Conservation (phyloP, 1,140 invertebrate genomes). For the Camponotus vicinus region DNA sequence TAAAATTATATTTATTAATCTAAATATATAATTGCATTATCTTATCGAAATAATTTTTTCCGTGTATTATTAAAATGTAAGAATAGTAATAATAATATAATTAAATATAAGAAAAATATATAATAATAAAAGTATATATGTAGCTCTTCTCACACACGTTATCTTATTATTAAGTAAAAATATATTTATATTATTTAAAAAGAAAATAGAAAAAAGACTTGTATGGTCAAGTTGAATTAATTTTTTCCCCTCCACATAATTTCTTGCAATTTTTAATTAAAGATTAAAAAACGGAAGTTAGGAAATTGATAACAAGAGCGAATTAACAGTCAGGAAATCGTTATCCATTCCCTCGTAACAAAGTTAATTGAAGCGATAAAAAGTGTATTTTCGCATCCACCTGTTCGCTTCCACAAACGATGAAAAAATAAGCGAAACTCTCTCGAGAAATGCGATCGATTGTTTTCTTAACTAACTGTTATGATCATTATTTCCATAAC, state of each 20-base stretch:
- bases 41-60: background rate
- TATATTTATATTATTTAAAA: background rate
- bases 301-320: conserved; percentile 10
- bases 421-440: conserved; percentile 35
- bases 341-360: background rate
- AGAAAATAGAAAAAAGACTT: background rate
- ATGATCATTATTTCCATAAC: conserved; percentile 39
- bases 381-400: conserved; percentile 14
- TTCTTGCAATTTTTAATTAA: background rate
- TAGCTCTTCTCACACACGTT: background rate
- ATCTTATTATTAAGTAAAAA: background rate
- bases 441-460: background rate
- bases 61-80: background rate
- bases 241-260: background rate
- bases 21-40: background rate
- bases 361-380: conserved; percentile 33
- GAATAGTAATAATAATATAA: background rate
- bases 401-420: conserved; percentile 29
- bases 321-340: background rate
- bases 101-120: conserved; percentile 16
- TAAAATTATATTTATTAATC: no score
- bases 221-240: background rate
- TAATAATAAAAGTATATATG: background rate
- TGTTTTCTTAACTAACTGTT: conserved; percentile 40
- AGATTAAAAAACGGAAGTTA: background rate